Evolutionary conservation across 2,888 invertebrate species (phyloP).

Genomic region (Nemotelus nigrinus): DNA sequence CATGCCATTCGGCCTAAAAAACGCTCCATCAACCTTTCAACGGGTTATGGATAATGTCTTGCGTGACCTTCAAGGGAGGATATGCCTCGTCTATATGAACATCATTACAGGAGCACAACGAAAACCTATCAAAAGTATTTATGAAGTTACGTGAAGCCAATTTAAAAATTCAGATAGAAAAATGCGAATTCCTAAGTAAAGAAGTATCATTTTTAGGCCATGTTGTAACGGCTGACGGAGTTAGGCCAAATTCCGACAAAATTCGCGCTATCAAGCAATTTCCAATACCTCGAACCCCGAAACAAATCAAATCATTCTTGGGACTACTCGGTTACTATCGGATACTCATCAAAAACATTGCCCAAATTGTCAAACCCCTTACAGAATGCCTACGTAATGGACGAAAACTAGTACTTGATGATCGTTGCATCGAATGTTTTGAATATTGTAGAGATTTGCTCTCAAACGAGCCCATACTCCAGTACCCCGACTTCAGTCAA

Average conservation of each 20-base stretch:
- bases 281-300: conserved; percentile 49
- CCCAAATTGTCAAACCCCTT: too few species aligned
- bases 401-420: conserved; percentile 49
- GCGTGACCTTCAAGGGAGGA: conserved; percentile 51
- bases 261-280: conserved; percentile 50
- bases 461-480: too few species aligned
- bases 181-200: conserved; percentile 54
- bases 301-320: too few species aligned
- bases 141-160: conserved; percentile 51
- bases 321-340: conserved; percentile 49
- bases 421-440: background rate
- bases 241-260: conserved; percentile 55
- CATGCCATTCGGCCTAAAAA: conserved; percentile 40
- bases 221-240: conserved; percentile 55
- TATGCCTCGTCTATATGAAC: conserved; percentile 57
- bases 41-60: conserved; percentile 51
- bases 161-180: conserved; percentile 55
- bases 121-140: conserved; percentile 53
- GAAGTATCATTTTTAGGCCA: conserved; percentile 57
- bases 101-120: conserved; percentile 55
- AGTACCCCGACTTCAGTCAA: too few species aligned
- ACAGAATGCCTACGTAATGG: conserved; percentile 19
- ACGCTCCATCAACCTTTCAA: conserved; percentile 44
- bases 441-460: too few species aligned
- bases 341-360: conserved; percentile 51